Evolutionary conservation across 1,140 invertebrate species (phyloP).

Genomic region (Ganaspis sp.): DNA sequence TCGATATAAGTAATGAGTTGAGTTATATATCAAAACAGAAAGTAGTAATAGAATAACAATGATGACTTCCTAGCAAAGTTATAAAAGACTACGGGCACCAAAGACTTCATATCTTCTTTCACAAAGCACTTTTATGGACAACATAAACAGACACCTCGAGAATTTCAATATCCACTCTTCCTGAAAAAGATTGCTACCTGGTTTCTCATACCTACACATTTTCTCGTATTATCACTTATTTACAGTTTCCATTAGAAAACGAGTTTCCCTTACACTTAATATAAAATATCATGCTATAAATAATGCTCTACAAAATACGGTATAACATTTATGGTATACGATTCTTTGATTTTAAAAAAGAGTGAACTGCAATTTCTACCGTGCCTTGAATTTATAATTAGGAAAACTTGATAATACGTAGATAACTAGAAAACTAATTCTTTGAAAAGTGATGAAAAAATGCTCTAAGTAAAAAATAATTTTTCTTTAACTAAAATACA

Average conservation of each 20-base stretch:
- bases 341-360: too few species aligned
- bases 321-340: background rate
- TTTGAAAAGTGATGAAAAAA: too few species aligned
- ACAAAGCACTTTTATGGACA: background rate
- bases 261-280: constrained; percentile 5
- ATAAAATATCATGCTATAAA: background rate
- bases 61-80: background rate
- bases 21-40: background rate
- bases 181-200: constrained; percentile 9
- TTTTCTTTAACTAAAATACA: too few species aligned
- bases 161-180: constrained; percentile 14
- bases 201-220: constrained; percentile 1
- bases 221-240: constrained; percentile 10
- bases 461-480: too few species aligned
- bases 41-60: background rate
- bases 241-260: constrained; percentile 13
- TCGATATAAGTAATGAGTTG: background rate
- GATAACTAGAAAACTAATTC: too few species aligned
- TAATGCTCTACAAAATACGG: background rate
- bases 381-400: too few species aligned
- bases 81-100: too few species aligned
- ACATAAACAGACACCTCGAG: background rate
- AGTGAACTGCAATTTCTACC: too few species aligned
- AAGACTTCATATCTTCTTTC: background rate
- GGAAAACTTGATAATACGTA: too few species aligned